Conservation (phyloP, 1,140 invertebrate genomes). For the Mya arenaria region DNA sequence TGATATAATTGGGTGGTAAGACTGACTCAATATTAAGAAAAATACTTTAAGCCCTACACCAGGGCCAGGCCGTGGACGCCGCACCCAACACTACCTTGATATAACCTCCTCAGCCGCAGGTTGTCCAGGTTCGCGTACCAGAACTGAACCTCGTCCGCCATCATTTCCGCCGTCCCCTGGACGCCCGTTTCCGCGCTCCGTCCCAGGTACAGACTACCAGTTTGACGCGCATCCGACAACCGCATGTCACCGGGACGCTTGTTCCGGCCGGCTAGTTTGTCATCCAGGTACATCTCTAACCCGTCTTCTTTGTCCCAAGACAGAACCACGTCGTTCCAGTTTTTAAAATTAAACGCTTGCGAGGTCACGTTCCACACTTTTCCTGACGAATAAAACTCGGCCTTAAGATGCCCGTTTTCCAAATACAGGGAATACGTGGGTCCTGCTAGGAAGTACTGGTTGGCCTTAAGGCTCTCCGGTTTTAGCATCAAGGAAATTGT, state of each 20-base stretch:
- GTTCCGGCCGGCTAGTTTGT: slow-evolving; percentile 55
- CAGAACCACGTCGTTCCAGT: slow-evolving; percentile 77
- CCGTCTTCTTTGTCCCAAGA: slow-evolving; percentile 76
- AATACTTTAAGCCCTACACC: too few relatives aligned
- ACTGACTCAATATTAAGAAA: too few relatives aligned
- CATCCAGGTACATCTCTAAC: slow-evolving; percentile 72
- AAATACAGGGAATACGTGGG: slow-evolving; percentile 76
- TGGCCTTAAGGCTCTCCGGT: slow-evolving; percentile 64
- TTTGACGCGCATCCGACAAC: slow-evolving; percentile 60
- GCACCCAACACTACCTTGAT: too few relatives aligned
- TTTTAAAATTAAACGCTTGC: slow-evolving; percentile 58
- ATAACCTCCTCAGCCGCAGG: slow-evolving; percentile 62
- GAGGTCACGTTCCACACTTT: slow-evolving; percentile 73
- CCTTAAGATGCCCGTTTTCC: slow-evolving; percentile 69
- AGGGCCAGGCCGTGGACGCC: too few relatives aligned
- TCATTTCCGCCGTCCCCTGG: slow-evolving; percentile 55
- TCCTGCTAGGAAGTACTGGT: slow-evolving; percentile 72
- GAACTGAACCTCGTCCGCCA: slow-evolving; percentile 77
- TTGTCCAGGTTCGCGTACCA: slow-evolving; percentile 75
- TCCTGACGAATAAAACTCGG: slow-evolving; percentile 63
- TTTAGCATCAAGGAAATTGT: slow-evolving; percentile 76
- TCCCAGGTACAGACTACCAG: slow-evolving; percentile 68
- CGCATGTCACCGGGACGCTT: slow-evolving; percentile 4
- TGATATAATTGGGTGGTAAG: too few relatives aligned
- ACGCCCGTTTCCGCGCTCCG: slow-evolving; percentile 45